These are phyloP conservation scores for Dromaius novaehollandiae DNA, from an alignment of 2,113 vertebrate species.

Conservation along the genomic window DNA sequence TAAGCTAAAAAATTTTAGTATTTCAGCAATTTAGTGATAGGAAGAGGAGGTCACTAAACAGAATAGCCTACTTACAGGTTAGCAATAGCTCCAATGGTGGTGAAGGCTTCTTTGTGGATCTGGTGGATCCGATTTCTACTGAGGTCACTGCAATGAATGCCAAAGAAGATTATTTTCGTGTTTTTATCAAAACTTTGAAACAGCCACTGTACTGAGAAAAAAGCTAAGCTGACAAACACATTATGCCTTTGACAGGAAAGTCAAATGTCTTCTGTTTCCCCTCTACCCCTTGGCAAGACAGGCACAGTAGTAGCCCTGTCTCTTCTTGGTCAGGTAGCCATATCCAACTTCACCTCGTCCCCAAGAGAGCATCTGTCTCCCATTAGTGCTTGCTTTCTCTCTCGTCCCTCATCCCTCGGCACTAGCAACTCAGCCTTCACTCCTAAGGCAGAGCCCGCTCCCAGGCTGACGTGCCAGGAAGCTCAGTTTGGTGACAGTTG, in stretches of 20 bases:
- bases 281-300: not conserved
- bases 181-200: not conserved
- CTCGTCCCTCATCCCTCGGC: not conserved
- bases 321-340: not conserved
- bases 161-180: not conserved
- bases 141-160: constrained; percentile 85
- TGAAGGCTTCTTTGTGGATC: constrained; percentile 89
- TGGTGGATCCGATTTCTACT: constrained; percentile 90
- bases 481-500: not conserved
- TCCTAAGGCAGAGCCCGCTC: not conserved
- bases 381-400: not conserved
- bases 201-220: not conserved
- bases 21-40: not conserved
- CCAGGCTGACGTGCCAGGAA: not conserved
- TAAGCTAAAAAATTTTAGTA: not conserved
- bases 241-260: not conserved
- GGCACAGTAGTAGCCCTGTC: not conserved
- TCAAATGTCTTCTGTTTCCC: not conserved
- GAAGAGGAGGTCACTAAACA: not conserved
- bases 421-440: not conserved
- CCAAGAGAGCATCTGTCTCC: not conserved
- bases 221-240: not conserved
- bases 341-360: not conserved
- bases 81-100: constrained; percentile 82
- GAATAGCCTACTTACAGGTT: constrained; percentile 89